Conservation (phyloP, 1,140 invertebrate genomes). For the Mercenaria mercenaria region DNA sequence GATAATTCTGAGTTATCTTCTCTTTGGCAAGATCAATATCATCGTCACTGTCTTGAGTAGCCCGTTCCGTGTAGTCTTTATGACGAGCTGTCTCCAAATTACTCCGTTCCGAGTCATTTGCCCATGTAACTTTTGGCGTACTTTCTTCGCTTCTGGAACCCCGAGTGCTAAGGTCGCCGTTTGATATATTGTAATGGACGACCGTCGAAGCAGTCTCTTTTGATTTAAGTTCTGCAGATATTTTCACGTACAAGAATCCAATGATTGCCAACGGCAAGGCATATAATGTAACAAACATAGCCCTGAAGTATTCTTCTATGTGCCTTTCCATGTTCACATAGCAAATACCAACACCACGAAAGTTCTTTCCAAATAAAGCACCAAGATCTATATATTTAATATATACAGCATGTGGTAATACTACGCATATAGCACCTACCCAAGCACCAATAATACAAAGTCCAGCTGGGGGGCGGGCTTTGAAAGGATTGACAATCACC, state of each 20-base stretch:
- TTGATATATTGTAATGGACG: conserved; percentile 72
- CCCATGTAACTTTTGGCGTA: conserved; percentile 61
- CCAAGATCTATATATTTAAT: conserved; percentile 90
- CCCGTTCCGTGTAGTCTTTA: conserved; percentile 65
- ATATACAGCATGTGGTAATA: conserved; percentile 91
- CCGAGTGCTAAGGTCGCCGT: conserved; percentile 27
- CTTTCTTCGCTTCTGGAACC: conserved; percentile 31
- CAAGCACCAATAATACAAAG: conserved; percentile 90
- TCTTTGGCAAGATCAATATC: conserved; percentile 90
- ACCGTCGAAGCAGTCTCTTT: conserved; percentile 87
- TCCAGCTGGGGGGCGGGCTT: conserved; percentile 89
- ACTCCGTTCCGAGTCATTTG: background rate
- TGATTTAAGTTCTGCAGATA: conserved; percentile 89
- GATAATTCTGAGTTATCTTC: conserved; percentile 90
- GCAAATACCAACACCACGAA: conserved; percentile 84
- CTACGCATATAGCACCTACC: conserved; percentile 90
- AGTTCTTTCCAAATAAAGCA: conserved; percentile 85
- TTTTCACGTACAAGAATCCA: conserved; percentile 89
- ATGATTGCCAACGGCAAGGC: conserved; percentile 89
- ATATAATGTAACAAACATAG: conserved; percentile 88
- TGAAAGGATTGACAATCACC: conserved; percentile 89
- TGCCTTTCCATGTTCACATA: conserved; percentile 83
- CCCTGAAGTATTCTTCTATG: conserved; percentile 85
- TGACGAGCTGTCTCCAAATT: conserved; percentile 48
- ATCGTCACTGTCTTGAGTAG: conserved; percentile 87